Base-by-base conservation (phyloP, 2,113 vertebrate species). In the Pterocles burchelli region DNA sequence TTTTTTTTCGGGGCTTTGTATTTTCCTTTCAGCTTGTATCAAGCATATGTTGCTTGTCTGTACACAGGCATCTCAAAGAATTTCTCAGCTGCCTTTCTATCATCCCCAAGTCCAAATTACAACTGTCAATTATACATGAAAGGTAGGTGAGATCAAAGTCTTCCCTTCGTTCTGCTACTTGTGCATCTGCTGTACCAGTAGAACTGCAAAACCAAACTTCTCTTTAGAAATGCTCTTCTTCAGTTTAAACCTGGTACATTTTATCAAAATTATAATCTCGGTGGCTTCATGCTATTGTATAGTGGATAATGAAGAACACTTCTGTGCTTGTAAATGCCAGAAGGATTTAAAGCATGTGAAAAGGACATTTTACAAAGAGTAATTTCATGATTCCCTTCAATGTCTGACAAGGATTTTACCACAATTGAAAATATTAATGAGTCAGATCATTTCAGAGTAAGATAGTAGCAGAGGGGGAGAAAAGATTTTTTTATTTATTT, bases 61-160 rank as follows among this genome's bases (percentile, higher is more conserved):
- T 75, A 85, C 19, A 38, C 77, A 76, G n/a, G 41, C 71, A 48
- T 36, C 93, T 89, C 74, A 43, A 18, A 85, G 93, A 88, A 81
- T 45, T 77, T 55, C 76, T 87, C 61, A 63, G 55, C 58, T 91
- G 72, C 76, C 31, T 90, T 81, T 59, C 91, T 74, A 1, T 96
- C 88, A 95, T 93, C 81, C 83, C 68, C 0, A 1, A 84, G 75
- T 90, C 88, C 90, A 95, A 95, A 96, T 97, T 96, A 96, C 62
- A 17, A 4, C 83, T 86, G 91, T 95, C 95, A 88, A 93, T 96
- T 96, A 91, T 84, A 94, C 73, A 93, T 86, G 93, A 97, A 93
- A 96, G 90, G 76, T 17, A 74, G 91, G 66, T 2, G 78, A 97
- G 95, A 96, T 95, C 90, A 97, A 92, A 97, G 90, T 48, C 61